Evolutionary conservation across 2,113 vertebrate species (phyloP).

Genomic region (Lepisosteus osseus): DNA sequence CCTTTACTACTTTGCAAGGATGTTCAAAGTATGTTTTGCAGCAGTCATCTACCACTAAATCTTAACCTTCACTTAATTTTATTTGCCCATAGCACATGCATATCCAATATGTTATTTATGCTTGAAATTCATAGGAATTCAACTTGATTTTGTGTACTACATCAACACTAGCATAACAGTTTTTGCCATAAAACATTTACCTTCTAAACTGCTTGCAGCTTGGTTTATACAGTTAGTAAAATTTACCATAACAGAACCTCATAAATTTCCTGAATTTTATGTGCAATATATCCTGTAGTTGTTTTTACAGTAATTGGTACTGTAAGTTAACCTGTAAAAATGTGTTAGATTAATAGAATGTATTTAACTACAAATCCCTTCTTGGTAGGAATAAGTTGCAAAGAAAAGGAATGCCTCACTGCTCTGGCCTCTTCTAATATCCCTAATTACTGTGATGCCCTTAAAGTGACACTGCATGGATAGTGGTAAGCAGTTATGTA

Average conservation of each 20-base stretch:
- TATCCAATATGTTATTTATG: constrained; percentile 1
- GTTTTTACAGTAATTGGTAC: not conserved
- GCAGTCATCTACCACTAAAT: not conserved
- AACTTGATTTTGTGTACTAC: no score
- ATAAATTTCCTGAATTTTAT: not conserved
- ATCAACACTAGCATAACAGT: no score
- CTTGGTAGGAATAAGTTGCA: not conserved
- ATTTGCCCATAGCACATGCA: not conserved
- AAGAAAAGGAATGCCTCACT: not conserved
- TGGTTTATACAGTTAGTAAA: no score
- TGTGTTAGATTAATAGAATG: not conserved
- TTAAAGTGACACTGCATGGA: not conserved
- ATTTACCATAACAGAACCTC: no score
- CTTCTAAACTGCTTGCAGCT: no score
- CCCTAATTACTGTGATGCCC: constrained; percentile 1
- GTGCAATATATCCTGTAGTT: not conserved
- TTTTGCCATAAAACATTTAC: no score
- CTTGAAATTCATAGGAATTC: not conserved
- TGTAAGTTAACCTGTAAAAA: not conserved
- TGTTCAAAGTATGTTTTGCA: not conserved
- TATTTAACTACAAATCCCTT: not conserved
- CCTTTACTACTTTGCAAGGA: not conserved
- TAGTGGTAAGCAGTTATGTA: not conserved
- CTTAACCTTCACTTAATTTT: constrained; percentile 1
- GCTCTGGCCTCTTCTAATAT: not conserved